Percentiles rank a stretch among this genome's conserved stretches.
phyloP scores from a whole-genome alignment of 2,888 invertebrate species.

The Linnaemya vulpina region DNA sequence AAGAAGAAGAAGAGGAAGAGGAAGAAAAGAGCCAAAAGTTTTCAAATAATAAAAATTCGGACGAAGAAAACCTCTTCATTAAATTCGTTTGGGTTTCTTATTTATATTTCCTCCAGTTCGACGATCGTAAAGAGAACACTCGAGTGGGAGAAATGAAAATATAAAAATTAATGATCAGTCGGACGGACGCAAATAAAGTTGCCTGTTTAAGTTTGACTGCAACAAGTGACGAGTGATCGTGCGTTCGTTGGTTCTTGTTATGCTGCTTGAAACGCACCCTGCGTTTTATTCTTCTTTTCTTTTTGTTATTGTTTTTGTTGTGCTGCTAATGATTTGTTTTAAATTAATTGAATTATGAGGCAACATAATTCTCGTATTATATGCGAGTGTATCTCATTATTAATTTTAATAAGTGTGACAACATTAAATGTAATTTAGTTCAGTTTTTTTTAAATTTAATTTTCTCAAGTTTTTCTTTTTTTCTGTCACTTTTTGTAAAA shows the following conservation, averaged over 20 bases:
- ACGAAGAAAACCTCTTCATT: conserved; percentile 21
- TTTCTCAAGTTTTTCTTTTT: background rate
- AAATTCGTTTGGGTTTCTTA: conserved; percentile 1
- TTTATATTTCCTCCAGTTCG: conserved; percentile 23
- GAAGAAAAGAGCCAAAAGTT: conserved; percentile 7
- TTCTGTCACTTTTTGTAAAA: background rate
- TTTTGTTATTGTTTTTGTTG: no score
- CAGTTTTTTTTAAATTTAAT: background rate
- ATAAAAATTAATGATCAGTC: no score
- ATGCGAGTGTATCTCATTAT: background rate
- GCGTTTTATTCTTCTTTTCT: conserved; percentile 10
- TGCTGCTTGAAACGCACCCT: background rate
- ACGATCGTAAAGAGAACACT: background rate
- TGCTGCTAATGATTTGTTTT: conserved; percentile 60
- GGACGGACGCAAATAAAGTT: no score
- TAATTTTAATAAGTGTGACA: conserved; percentile 41
- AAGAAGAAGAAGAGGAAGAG: conserved; percentile 9
- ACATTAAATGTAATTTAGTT: conserved; percentile 63
- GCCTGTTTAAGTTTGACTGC: background rate
- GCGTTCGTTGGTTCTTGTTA: conserved; percentile 3
- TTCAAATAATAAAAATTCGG: conserved; percentile 20
- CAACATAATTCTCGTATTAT: conserved; percentile 38
- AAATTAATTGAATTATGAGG: conserved; percentile 67
- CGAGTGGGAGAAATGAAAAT: conserved; percentile 5
- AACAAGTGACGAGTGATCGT: background rate